Evolutionary conservation across 2,113 vertebrate species (phyloP).

Genomic region (Seriola dumerili): DNA sequence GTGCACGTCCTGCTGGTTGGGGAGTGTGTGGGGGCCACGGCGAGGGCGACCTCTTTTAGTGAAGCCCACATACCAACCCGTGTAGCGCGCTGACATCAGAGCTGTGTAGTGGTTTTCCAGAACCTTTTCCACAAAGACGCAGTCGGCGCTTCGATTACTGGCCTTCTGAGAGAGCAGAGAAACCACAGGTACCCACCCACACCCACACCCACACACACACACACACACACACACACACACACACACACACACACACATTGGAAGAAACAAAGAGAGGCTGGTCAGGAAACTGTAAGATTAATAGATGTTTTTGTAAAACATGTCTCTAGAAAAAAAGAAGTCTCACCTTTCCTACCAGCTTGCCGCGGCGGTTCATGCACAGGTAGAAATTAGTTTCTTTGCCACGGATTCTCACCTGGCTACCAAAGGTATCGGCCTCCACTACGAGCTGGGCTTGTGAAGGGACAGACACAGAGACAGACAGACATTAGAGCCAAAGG

Average conservation of each 20-base stretch:
- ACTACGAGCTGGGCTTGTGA: slow-evolving; percentile 90
- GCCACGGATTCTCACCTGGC: slow-evolving; percentile 88
- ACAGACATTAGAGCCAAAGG: slow-evolving; percentile 80
- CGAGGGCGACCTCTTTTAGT: slow-evolving; percentile 86
- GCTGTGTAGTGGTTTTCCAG: slow-evolving; percentile 90
- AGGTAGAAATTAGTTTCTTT: slow-evolving; percentile 88
- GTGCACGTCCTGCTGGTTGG: slow-evolving; percentile 87
- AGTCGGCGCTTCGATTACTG: slow-evolving; percentile 85
- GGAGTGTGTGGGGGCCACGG: slow-evolving; percentile 83
- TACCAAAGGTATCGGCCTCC: slow-evolving; percentile 89
- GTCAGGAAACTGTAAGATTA: slow-evolving; percentile 65
- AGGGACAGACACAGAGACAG: slow-evolving; percentile 83
- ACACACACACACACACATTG: slow-evolving; percentile 36
- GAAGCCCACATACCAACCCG: slow-evolving; percentile 88
- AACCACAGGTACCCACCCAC: slow-evolving; percentile 42
- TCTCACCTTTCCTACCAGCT: slow-evolving; percentile 88
- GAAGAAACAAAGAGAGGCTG: slow-evolving; percentile 67
- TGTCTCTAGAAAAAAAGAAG: slow-evolving; percentile 31
- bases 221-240: slow-evolving; percentile 24
- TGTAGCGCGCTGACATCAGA: slow-evolving; percentile 86
- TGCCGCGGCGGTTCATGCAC: slow-evolving; percentile 88
- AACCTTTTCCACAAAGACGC: slow-evolving; percentile 88
- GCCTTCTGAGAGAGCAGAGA: slow-evolving; percentile 82
- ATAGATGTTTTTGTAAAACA: not conserved
- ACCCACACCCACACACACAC: slow-evolving; percentile 30